A percentile compares a stretch with the other conserved stretches of the same genome.
phyloP scores from a whole-genome alignment of 2,113 vertebrate species.

The Ploceus nigricollis region DNA sequence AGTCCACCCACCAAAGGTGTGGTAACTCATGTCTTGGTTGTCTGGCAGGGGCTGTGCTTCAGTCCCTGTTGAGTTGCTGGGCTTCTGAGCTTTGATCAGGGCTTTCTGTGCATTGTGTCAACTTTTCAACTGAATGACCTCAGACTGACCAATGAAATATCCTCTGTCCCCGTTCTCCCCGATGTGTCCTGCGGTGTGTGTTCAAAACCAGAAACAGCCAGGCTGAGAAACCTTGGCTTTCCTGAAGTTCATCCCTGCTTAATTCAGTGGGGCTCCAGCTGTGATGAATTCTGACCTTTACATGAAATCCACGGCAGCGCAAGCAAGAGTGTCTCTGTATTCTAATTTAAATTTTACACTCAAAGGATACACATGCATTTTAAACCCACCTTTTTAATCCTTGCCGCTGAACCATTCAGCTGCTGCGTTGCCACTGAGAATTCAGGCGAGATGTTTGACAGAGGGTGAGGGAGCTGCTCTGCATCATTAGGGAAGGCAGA shows the following conservation, averaged over 20 bases:
- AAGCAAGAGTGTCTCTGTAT: neutral
- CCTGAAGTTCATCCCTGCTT: neutral
- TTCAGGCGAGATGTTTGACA: neutral
- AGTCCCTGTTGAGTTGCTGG: neutral
- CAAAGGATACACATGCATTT: neutral
- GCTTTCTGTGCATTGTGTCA: neutral
- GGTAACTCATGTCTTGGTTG: neutral
- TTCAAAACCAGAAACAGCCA: neutral
- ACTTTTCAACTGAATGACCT: neutral
- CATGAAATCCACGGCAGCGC: neutral
- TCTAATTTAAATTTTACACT: slow-evolving; percentile 38
- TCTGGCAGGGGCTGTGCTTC: neutral
- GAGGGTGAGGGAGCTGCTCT: neutral
- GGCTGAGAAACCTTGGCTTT: neutral
- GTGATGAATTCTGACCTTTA: neutral
- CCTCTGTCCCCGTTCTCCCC: neutral
- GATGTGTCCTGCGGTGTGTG: neutral
- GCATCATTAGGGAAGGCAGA: neutral
- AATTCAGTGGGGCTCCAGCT: neutral
- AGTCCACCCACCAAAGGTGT: neutral
- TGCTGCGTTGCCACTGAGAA: neutral
- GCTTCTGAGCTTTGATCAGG: neutral
- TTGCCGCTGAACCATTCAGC: slow-evolving; percentile 1
- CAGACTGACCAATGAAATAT: neutral
- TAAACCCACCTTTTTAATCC: slow-evolving; percentile 8